These are phyloP conservation scores for Halictus quadricinctus DNA, from an alignment of 2,888 invertebrate genomes.

Conservation along the genomic window DNA sequence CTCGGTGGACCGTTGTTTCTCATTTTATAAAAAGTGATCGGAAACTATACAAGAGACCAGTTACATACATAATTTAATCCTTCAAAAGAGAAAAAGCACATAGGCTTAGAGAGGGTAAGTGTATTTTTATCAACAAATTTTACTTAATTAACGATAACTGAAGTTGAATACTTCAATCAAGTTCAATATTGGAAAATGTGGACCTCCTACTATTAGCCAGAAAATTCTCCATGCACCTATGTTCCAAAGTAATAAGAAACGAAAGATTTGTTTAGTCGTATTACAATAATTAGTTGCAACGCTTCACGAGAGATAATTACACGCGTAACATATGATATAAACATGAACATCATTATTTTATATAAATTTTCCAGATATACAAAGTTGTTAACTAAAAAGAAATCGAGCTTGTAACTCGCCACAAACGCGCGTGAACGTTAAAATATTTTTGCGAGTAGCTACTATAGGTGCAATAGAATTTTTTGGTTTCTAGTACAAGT, in stretches of 20 bases:
- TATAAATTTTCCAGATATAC: constrained; percentile 20
- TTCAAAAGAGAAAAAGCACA: not conserved
- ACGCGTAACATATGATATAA: not conserved
- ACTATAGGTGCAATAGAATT: constrained; percentile 64
- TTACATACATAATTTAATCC: not conserved
- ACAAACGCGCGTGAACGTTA: not conserved
- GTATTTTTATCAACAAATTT: constrained; percentile 17
- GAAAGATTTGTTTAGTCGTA: not conserved
- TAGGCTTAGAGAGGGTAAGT: constrained; percentile 16
- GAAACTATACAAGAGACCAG: not conserved
- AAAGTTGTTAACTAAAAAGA: not conserved
- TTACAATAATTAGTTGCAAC: not conserved
- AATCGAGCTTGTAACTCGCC: not conserved
- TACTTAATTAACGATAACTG: constrained; percentile 12
- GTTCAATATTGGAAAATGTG: constrained; percentile 40
- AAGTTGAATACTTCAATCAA: constrained; percentile 22
- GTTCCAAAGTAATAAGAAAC: not conserved
- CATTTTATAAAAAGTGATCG: constrained; percentile 13
- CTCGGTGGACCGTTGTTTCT: constrained; percentile 29
- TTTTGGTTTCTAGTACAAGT: constrained; percentile 61
- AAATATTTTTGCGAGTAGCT: constrained; percentile 25
- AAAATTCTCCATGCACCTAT: constrained; percentile 65
- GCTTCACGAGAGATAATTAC: constrained; percentile 1
- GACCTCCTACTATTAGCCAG: constrained; percentile 55
- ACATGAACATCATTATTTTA: constrained; percentile 11